phyloP scores from a whole-genome alignment of 2,113 vertebrate species.

The Heteronetta atricapilla region DNA sequence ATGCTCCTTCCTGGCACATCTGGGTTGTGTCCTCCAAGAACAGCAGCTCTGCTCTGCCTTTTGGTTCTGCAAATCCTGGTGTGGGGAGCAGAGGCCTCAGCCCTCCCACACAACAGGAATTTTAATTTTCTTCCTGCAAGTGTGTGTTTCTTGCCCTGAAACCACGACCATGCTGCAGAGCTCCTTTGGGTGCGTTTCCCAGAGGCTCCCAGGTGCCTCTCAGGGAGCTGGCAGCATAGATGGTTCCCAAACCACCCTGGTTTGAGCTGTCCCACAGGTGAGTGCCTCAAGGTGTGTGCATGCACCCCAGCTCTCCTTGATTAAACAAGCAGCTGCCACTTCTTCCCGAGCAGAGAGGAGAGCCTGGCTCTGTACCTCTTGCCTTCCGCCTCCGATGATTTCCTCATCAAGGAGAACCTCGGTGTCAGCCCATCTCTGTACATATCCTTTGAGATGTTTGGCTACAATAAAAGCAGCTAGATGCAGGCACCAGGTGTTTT shows the following conservation, averaged over 20 bases:
- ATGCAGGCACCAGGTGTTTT: background rate
- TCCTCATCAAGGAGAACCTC: background rate
- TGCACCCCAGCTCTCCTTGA: background rate
- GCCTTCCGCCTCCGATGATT: background rate
- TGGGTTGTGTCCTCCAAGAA: fast-evolving
- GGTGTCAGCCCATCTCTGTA: background rate
- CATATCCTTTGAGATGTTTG: background rate
- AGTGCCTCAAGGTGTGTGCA: background rate
- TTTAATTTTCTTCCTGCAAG: background rate
- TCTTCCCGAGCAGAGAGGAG: background rate
- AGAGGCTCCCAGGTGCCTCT: background rate
- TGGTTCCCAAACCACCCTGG: fast-evolving
- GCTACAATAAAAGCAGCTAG: background rate
- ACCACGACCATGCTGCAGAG: background rate
- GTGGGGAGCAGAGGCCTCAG: background rate
- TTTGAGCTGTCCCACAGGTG: background rate
- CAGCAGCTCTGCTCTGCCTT: background rate
- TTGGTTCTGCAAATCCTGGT: background rate
- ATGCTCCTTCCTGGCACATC: background rate
- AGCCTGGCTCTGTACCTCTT: background rate
- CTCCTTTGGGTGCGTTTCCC: background rate
- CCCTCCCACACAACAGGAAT: background rate
- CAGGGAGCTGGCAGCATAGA: background rate
- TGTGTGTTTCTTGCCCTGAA: background rate
- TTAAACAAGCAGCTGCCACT: background rate